These are phyloP conservation scores for Drosophila diplacantha DNA, from an alignment of 2,888 invertebrate species.

Conservation along the genomic window DNA sequence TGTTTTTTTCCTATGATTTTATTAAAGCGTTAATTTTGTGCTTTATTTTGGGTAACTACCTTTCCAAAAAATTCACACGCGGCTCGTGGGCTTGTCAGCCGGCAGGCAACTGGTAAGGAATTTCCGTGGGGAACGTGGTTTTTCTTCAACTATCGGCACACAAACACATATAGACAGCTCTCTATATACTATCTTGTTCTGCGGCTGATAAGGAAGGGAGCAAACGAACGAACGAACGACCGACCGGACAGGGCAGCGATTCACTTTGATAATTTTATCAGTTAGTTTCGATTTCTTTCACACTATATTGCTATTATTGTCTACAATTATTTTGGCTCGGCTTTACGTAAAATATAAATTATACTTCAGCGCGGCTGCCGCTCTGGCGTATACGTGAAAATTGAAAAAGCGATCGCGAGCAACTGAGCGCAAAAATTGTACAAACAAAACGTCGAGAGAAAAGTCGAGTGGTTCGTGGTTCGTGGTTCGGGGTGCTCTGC, in stretches of 20 bases:
- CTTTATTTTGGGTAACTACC: constrained; percentile 8
- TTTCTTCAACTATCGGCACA: constrained; percentile 14
- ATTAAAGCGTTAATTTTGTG: background rate
- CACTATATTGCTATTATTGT: constrained; percentile 11
- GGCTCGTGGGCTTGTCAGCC: constrained; percentile 21
- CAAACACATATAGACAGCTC: constrained; percentile 7
- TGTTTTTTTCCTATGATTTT: background rate
- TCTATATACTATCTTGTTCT: constrained; percentile 21
- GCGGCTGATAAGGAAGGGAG: constrained; percentile 21
- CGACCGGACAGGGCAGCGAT: constrained; percentile 26
- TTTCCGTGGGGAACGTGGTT: constrained; percentile 30
- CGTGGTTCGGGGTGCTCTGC: constrained; percentile 18
- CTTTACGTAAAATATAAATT: constrained; percentile 32
- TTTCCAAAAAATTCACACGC: constrained; percentile 30
- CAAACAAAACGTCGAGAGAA: constrained; percentile 48
- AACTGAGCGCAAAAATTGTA: constrained; percentile 73
- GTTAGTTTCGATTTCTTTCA: constrained; percentile 37
- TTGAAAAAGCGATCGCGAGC: constrained; percentile 73
- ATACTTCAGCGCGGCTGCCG: constrained; percentile 32
- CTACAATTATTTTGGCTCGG: constrained; percentile 11
- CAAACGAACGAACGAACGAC: constrained; percentile 5
- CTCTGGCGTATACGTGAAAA: constrained; percentile 65
- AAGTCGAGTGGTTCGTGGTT: constrained; percentile 18
- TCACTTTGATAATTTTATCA: constrained; percentile 40
- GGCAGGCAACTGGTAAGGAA: constrained; percentile 36